These are phyloP conservation scores for Coecobrya sp. DNA, from an alignment of 2,888 invertebrate species.

Conservation along the genomic window DNA sequence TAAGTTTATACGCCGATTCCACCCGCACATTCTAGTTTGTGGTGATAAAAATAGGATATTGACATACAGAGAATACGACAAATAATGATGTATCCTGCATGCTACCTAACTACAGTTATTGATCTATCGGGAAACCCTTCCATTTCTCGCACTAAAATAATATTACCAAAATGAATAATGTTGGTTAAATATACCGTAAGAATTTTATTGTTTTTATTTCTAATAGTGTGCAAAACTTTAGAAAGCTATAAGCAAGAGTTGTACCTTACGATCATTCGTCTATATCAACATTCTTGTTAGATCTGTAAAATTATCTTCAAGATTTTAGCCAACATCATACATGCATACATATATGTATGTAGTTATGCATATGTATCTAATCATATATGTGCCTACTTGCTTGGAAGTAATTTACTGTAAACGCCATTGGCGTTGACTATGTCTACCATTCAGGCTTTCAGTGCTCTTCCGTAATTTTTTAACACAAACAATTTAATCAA, in stretches of 20 bases:
- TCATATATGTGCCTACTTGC: not conserved
- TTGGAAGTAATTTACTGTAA: not conserved
- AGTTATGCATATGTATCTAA: too few species aligned
- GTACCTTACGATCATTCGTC: not conserved
- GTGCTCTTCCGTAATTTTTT: not conserved
- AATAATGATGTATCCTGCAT: not conserved
- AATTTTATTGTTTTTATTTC: too few species aligned
- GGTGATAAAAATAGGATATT: not conserved
- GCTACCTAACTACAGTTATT: not conserved
- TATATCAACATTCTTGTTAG: not conserved
- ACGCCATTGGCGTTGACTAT: not conserved
- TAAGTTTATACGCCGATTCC: not conserved
- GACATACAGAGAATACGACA: not conserved
- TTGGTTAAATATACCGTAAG: too few species aligned
- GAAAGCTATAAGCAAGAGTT: too few species aligned
- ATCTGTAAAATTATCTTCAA: not conserved
- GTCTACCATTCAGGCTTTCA: not conserved
- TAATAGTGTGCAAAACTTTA: too few species aligned
- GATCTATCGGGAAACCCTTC: not conserved
- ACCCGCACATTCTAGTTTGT: not conserved
- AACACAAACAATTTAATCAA: constrained; percentile 10
- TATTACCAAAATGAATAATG: not conserved
- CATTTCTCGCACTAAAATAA: not conserved
- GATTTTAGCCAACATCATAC: constrained; percentile 1
- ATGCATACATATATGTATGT: not conserved